A percentile compares a stretch with the other conserved stretches of the same genome.
These are phyloP conservation scores for Acrocephalus kingi DNA, from an alignment of 2,113 vertebrate genomes.

Conservation along the genomic window DNA sequence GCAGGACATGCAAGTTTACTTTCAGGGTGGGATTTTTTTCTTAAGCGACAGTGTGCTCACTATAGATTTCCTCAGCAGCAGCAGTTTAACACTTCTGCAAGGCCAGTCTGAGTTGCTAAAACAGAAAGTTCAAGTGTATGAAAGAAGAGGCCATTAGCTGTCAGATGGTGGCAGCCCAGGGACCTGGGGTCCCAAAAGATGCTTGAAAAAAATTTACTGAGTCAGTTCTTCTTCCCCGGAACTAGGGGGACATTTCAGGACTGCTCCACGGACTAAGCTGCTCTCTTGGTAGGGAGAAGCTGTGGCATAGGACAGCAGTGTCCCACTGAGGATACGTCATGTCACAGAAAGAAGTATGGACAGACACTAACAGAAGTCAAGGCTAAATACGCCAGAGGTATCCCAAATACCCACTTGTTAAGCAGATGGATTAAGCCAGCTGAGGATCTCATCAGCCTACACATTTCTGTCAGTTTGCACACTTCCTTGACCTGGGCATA, in stretches of 20 bases:
- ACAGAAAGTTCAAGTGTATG: background rate
- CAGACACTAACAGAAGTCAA: background rate
- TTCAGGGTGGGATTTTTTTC: slow-evolving; percentile 29
- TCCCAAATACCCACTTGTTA: fast-evolving
- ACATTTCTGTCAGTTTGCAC: background rate
- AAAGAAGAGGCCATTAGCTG: background rate
- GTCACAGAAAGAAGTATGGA: background rate
- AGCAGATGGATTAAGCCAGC: background rate
- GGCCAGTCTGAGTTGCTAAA: background rate
- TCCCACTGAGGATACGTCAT: background rate
- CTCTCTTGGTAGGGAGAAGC: background rate
- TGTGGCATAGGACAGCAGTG: background rate
- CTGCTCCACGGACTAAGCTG: background rate
- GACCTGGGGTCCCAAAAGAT: background rate
- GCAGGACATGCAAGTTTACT: slow-evolving; percentile 35
- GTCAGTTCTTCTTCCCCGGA: background rate
- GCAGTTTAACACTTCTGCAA: background rate
- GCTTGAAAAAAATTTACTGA: fast-evolving
- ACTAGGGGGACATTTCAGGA: background rate
- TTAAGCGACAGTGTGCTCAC: background rate
- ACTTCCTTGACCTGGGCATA: background rate
- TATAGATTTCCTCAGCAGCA: background rate
- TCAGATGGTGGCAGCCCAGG: background rate
- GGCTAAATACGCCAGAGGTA: background rate
- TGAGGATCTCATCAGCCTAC: background rate